Base-by-base conservation (phyloP, 2,888 invertebrate genomes). In the Eurytoma adleriae region DNA sequence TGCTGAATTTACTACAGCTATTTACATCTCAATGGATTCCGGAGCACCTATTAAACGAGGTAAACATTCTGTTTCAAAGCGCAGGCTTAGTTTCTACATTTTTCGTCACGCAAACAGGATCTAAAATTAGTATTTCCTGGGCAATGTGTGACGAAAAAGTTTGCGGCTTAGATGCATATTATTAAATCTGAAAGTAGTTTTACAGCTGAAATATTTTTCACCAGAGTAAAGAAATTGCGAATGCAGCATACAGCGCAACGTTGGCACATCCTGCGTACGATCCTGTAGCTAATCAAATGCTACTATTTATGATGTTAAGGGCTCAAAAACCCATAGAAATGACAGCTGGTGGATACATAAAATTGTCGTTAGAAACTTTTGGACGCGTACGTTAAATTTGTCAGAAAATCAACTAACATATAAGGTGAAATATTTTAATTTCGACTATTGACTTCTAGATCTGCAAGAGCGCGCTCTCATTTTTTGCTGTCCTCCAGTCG, bases 1-100 rank as follows among this genome's bases (percentile, higher is more conserved):
- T 48, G 2, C 2, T 66, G 24, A 66, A 67, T 12, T 5, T 59
- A 4, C 5, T 74, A 40, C 74, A 74, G 20, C 50, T 74, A 20
- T 74, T 57, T 14, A 24, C 40, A 2, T 13, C 13, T 16, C 74
- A 74, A 14, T 74, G 74, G 74, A 3, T 20, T 4, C 48, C 74
- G 14, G 66, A 74, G 7, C 59, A 74, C 7, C 16, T 74, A 3
- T 14, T 74, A 13, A 40, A 40, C 48, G 74, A 74, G 48, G 74
- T 74, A 48, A 71, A 18, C 16, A 30, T 2, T 27, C n/a, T 3
- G 0, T 27, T 27, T 56, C 18, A 4, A 3, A 30, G 2, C 30
- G 4, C n/a, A n/a, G n/a, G n/a, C n/a, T n/a, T n/a, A n/a, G n/a
- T n/a, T n/a, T n/a, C n/a, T n/a, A n/a, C n/a, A n/a, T n/a, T n/a